These are phyloP conservation scores for Oncorhynchus kisutch DNA, from an alignment of 2,113 vertebrate species.

Conservation along the genomic window DNA sequence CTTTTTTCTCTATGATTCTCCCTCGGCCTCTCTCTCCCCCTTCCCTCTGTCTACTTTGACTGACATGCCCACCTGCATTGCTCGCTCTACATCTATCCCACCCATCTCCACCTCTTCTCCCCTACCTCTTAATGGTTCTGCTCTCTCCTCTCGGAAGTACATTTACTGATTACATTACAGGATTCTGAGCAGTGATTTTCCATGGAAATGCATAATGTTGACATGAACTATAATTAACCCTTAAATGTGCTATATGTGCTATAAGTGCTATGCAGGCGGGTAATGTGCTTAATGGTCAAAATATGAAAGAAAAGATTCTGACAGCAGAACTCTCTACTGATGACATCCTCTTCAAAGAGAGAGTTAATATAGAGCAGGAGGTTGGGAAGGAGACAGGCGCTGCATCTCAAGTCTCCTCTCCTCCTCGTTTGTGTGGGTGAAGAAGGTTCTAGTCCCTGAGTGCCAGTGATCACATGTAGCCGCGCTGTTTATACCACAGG, in stretches of 20 bases:
- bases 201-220: background rate
- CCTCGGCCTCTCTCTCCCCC: background rate
- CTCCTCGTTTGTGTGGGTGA: too few relatives aligned
- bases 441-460: background rate
- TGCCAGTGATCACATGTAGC: background rate
- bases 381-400: too few relatives aligned
- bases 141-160: background rate
- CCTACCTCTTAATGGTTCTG: background rate
- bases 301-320: background rate
- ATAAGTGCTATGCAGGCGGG: background rate
- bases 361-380: too few relatives aligned
- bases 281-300: background rate
- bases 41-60: background rate
- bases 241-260: background rate
- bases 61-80: background rate
- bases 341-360: too few relatives aligned
- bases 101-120: background rate
- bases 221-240: background rate
- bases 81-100: background rate
- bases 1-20: background rate
- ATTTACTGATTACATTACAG: background rate
- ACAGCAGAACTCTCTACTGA: too few relatives aligned
- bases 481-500: background rate
- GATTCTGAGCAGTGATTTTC: background rate
- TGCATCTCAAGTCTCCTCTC: too few relatives aligned